A percentile compares a stretch with the other conserved stretches of the same genome.
Evolutionary conservation across 2,797 vertebrate species (phyloP).

Genomic region (Mormyrus proboscirostris): DNA sequence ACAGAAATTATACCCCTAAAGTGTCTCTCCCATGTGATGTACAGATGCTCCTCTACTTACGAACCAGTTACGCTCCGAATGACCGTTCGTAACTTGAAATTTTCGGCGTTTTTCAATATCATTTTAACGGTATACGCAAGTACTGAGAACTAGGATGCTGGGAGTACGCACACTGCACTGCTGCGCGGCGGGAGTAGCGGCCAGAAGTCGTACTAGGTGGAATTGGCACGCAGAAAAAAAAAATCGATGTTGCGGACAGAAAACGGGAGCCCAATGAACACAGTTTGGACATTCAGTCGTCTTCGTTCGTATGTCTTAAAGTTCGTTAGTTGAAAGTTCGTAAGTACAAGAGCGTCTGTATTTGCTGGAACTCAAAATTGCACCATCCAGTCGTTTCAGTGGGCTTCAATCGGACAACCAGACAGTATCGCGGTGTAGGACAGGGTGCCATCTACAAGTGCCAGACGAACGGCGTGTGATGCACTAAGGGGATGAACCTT

Average conservation of each 20-base stretch:
- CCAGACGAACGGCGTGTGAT: neutral
- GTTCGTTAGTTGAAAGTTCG: neutral
- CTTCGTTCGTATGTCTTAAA: neutral
- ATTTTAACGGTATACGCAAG: neutral
- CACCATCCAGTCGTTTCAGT: neutral
- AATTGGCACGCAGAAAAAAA: too few relatives aligned
- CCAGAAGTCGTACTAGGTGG: too few relatives aligned
- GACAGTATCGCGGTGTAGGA: neutral
- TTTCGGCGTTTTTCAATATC: neutral
- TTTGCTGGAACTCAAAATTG: neutral
- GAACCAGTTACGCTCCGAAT: too few relatives aligned
- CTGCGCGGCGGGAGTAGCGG: too few relatives aligned
- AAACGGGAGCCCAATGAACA: too few relatives aligned
- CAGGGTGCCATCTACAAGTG: neutral
- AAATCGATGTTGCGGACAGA: too few relatives aligned
- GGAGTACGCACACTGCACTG: too few relatives aligned
- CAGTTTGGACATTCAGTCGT: too few relatives aligned
- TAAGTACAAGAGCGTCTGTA: neutral
- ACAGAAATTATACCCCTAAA: neutral
- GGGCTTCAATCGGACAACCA: neutral
- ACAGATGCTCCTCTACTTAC: neutral
- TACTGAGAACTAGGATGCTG: neutral
- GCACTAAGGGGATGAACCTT: neutral
- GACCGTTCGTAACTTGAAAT: neutral
- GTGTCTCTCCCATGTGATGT: neutral